Evolutionary conservation across 2,113 vertebrate species (phyloP).

Genomic region (Hippotragus niger): DNA sequence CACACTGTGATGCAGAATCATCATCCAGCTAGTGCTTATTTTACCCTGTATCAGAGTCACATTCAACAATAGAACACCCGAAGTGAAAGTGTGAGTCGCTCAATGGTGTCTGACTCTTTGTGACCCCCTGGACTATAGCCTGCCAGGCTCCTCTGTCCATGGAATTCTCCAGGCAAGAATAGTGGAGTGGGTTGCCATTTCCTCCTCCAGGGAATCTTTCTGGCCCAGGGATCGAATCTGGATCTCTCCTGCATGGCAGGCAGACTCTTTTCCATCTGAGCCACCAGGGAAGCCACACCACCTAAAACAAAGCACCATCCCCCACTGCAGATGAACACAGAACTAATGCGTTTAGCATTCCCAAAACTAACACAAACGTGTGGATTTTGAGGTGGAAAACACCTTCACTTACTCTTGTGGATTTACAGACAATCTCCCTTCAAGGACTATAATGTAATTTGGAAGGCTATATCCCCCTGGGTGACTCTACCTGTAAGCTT

Average conservation of each 20-base stretch:
- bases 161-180: background rate
- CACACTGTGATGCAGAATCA: background rate
- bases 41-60: background rate
- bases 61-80: background rate
- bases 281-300: background rate
- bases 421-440: constrained; percentile 49
- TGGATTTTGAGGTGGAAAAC: constrained; percentile 46
- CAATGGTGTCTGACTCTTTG: background rate
- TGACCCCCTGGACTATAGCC: background rate
- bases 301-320: background rate
- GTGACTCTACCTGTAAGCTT: constrained; percentile 67
- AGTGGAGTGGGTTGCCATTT: background rate
- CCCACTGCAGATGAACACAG: background rate
- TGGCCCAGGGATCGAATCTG: background rate
- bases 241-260: background rate
- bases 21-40: background rate
- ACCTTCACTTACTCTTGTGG: constrained; percentile 30
- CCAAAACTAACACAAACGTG: constrained; percentile 39
- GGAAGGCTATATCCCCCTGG: constrained; percentile 42
- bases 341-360: background rate
- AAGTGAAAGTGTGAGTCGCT: background rate
- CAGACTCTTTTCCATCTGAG: background rate
- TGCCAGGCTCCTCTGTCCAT: background rate
- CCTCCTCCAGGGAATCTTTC: background rate
- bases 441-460: constrained; percentile 46